A percentile compares a stretch with the other conserved stretches of the same genome.
These are phyloP conservation scores for Ephialtes manifestator DNA, from an alignment of 2,888 invertebrate species.

Conservation along the genomic window DNA sequence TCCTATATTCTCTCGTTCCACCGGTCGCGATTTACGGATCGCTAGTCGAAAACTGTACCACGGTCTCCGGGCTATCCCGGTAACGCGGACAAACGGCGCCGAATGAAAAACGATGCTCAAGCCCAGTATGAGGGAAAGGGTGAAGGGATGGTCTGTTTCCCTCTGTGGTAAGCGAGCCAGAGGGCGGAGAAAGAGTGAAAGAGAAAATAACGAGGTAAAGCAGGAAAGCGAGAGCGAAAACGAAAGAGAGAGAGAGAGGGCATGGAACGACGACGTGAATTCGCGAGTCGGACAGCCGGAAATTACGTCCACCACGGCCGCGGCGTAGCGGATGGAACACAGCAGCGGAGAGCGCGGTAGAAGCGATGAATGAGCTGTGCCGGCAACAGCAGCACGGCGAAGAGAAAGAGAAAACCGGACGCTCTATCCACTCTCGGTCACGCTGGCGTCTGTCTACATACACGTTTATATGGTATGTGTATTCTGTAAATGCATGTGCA, in stretches of 20 bases:
- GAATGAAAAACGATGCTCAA: conserved; percentile 61
- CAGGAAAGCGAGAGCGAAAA: not conserved
- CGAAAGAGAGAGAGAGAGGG: conserved; percentile 40
- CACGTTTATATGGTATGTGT: conserved; percentile 24
- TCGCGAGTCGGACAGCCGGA: conserved; percentile 75
- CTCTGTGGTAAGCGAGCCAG: conserved; percentile 46
- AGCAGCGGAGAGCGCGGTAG: conserved; percentile 20
- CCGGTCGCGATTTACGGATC: conserved; percentile 59
- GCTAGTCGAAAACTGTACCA: conserved; percentile 45
- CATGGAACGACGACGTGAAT: conserved; percentile 75
- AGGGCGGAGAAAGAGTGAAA: conserved; percentile 46
- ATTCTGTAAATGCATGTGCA: conserved; percentile 26
- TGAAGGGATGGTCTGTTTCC: conserved; percentile 40
- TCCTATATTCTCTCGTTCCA: conserved; percentile 32
- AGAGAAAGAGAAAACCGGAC: conserved; percentile 58
- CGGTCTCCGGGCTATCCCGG: conserved; percentile 51
- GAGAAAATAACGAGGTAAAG: conserved; percentile 18
- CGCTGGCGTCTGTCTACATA: conserved; percentile 46
- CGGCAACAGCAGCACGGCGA: conserved; percentile 5
- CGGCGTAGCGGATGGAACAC: conserved; percentile 51
- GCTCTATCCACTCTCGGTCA: conserved; percentile 56
- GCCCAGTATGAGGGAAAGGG: not conserved
- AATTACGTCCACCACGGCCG: conserved; percentile 75
- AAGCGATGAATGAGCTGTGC: conserved; percentile 42
- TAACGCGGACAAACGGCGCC: conserved; percentile 76